phyloP scores from a whole-genome alignment of 2,888 invertebrate species.

The Ceriagrion tenellum region DNA sequence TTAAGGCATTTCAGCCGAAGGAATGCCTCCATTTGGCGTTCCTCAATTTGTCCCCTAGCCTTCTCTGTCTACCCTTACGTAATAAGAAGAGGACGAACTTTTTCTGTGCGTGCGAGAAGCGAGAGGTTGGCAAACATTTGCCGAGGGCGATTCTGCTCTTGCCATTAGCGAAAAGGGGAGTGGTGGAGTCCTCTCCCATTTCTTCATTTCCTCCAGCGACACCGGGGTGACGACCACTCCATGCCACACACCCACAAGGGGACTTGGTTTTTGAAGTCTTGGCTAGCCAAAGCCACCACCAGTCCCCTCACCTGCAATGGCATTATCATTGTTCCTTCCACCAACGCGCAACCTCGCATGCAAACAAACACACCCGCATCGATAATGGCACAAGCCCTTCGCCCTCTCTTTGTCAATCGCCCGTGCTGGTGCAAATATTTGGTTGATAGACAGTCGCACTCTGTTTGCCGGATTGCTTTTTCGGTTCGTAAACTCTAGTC shows the following conservation, averaged over 20 bases:
- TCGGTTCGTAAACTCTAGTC: neutral
- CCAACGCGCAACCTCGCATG: neutral
- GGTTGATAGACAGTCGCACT: neutral
- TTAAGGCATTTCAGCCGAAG: neutral
- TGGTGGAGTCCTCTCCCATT: neutral
- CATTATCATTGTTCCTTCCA: neutral
- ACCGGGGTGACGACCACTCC: neutral
- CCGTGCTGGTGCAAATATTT: neutral
- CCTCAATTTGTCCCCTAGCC: neutral
- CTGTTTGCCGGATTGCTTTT: neutral
- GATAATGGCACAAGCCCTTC: neutral
- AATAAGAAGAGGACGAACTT: neutral
- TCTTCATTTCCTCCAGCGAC: neutral
- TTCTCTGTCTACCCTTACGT: neutral
- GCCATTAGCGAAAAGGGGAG: neutral
- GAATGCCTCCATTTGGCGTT: neutral
- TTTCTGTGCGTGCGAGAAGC: neutral
- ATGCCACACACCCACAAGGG: neutral
- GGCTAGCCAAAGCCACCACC: neutral
- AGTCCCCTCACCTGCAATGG: neutral
- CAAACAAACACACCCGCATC: neutral
- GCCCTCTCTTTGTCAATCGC: conserved; percentile 20
- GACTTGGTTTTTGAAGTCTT: neutral
- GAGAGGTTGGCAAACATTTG: conserved; percentile 10
- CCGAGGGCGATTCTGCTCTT: neutral